Percentiles rank a stretch among this genome's conserved stretches.
Conservation (phyloP, 2,888 invertebrate genomes). For the Cryptocephalus moraei region DNA sequence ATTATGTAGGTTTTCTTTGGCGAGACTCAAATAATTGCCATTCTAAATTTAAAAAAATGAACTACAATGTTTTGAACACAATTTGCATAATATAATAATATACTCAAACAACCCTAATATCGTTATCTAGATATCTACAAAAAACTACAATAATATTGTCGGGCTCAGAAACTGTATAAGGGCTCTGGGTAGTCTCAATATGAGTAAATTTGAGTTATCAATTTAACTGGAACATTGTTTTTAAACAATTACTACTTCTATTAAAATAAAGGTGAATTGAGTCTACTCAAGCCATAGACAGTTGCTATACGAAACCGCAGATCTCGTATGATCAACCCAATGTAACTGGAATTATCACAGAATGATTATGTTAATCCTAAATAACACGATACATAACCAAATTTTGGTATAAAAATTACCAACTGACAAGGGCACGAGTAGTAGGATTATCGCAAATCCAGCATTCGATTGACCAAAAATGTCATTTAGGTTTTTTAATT, state of each 20-base stretch:
- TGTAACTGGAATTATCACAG: constrained; percentile 59
- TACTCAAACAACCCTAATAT: background rate
- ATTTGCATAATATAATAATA: no score
- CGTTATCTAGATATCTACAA: constrained; percentile 3
- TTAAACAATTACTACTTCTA: no score
- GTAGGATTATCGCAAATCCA: constrained; percentile 1
- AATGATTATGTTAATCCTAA: constrained; percentile 43
- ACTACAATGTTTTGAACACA: no score
- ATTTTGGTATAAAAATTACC: constrained; percentile 32
- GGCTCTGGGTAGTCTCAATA: background rate
- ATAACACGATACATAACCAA: constrained; percentile 36
- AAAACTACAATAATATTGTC: constrained; percentile 15
- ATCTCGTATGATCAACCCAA: constrained; percentile 43
- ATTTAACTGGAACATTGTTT: no score
- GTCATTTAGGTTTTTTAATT: background rate
- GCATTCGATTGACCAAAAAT: background rate
- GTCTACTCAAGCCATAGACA: background rate
- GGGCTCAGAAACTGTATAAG: constrained; percentile 12
- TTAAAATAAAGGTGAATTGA: no score
- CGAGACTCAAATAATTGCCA: no score
- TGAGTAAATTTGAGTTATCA: no score
- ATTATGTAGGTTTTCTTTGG: no score
- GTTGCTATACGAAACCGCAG: constrained; percentile 6
- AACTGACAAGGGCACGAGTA: constrained; percentile 15
- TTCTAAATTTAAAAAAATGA: no score